These are phyloP conservation scores for Ditylenchus weischeri DNA, from an alignment of 2,888 invertebrate species.

Conservation along the genomic window DNA sequence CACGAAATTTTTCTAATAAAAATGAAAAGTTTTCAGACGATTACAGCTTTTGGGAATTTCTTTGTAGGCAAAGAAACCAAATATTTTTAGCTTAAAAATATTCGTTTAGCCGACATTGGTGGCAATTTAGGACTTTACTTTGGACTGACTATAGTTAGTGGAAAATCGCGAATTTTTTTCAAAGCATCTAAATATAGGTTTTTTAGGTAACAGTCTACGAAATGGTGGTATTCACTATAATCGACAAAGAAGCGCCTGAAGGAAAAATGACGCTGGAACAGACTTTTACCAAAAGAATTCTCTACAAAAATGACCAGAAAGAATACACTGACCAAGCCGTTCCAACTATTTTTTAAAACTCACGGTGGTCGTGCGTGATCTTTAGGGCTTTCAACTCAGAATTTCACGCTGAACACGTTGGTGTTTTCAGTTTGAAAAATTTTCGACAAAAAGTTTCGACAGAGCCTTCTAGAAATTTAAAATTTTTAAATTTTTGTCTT, in stretches of 20 bases:
- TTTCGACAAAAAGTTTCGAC: too few relatives aligned
- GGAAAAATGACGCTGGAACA: neutral
- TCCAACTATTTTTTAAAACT: constrained; percentile 3
- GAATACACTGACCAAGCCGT: neutral
- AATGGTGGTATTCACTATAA: constrained; percentile 6
- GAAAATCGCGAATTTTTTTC: neutral
- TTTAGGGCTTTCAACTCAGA: too few relatives aligned
- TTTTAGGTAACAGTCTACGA: constrained; percentile 7
- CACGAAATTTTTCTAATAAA: too few relatives aligned
- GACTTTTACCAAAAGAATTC: neutral
- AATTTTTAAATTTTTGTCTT: too few relatives aligned
- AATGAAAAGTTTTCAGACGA: constrained; percentile 6
- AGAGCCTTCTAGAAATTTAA: too few relatives aligned
- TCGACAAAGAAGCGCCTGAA: constrained; percentile 8
- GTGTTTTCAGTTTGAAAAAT: too few relatives aligned
- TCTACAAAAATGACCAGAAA: constrained; percentile 10
- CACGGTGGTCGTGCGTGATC: too few relatives aligned
- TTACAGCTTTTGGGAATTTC: constrained; percentile 25
- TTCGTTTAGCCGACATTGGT: constrained; percentile 34
- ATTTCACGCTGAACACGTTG: too few relatives aligned
- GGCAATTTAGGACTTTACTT: constrained; percentile 38
- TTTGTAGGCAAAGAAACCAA: constrained; percentile 9
- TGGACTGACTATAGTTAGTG: constrained; percentile 30
- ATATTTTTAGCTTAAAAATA: constrained; percentile 7
- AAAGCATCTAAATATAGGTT: too few relatives aligned